These are phyloP conservation scores for Vidua chalybeata DNA, from an alignment of 2,113 vertebrate genomes.

Conservation along the genomic window DNA sequence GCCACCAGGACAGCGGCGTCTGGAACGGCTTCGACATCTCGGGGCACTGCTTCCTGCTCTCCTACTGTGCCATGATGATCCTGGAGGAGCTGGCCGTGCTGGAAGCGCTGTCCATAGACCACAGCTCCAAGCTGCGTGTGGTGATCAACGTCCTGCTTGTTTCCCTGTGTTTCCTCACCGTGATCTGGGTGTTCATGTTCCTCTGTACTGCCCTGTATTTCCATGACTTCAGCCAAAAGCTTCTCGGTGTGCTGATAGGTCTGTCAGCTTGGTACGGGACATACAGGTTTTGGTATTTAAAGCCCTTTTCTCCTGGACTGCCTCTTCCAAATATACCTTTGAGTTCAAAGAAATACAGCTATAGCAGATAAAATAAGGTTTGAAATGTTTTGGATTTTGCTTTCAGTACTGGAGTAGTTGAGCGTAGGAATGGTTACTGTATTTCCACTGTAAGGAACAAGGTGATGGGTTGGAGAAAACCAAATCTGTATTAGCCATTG, in stretches of 20 bases:
- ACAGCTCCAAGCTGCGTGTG: slow-evolving; percentile 16
- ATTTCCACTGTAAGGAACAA: neutral
- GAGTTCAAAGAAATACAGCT: slow-evolving; percentile 69
- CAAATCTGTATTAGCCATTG: neutral
- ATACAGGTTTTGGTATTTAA: slow-evolving; percentile 86
- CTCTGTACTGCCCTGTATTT: slow-evolving; percentile 91
- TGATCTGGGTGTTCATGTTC: slow-evolving; percentile 93
- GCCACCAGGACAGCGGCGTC: slow-evolving; percentile 75
- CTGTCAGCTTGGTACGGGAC: slow-evolving; percentile 87
- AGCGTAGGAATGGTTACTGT: neutral
- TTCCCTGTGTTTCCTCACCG: slow-evolving; percentile 79
- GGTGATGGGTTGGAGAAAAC: neutral
- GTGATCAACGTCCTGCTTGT: slow-evolving; percentile 79
- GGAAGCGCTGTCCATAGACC: slow-evolving; percentile 66
- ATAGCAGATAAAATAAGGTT: slow-evolving; percentile 64
- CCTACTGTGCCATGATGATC: slow-evolving; percentile 89
- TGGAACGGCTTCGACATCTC: slow-evolving; percentile 95
- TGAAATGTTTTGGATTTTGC: neutral
- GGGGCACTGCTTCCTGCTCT: slow-evolving; percentile 92
- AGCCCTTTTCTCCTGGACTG: slow-evolving; percentile 86
- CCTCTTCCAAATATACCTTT: slow-evolving; percentile 76
- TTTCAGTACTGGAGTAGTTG: slow-evolving; percentile 17
- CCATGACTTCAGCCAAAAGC: slow-evolving; percentile 85
- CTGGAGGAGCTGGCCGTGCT: slow-evolving; percentile 87
- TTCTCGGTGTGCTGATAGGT: slow-evolving; percentile 82